Conservation (phyloP, 2,888 invertebrate genomes). For the Villa cingulata region DNA sequence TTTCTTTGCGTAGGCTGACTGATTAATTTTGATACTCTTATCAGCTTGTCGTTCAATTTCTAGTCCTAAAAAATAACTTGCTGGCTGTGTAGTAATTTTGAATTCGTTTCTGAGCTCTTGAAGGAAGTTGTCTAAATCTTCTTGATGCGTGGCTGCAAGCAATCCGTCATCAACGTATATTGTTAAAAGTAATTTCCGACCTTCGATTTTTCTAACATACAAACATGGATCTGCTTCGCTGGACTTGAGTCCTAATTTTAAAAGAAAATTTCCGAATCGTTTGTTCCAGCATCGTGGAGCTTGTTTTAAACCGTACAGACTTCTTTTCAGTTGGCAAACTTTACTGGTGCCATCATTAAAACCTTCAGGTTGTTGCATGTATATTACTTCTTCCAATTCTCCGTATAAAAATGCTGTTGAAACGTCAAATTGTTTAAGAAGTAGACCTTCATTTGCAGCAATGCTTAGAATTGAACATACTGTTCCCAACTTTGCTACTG, state of each 20-base stretch:
- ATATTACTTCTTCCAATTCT: constrained; percentile 5
- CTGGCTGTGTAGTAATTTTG: background rate
- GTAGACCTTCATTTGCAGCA: constrained; percentile 12
- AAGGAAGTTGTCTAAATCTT: background rate
- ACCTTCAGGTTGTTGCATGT: constrained; percentile 6
- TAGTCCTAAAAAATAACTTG: constrained; percentile 7
- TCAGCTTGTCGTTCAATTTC: constrained; percentile 7
- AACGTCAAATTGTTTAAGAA: constrained; percentile 5
- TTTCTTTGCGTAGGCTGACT: constrained; percentile 4
- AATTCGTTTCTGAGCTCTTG: constrained; percentile 2
- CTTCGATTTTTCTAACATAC: background rate
- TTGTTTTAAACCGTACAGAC: constrained; percentile 8
- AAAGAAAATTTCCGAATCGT: constrained; percentile 3
- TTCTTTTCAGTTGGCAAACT: constrained; percentile 4
- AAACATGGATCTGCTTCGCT: constrained; percentile 6
- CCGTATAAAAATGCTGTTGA: constrained; percentile 7
- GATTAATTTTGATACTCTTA: constrained; percentile 2
- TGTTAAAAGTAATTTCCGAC: background rate
- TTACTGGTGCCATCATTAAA: constrained; percentile 1
- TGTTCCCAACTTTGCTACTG: constrained; percentile 10
- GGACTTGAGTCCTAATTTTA: constrained; percentile 1
- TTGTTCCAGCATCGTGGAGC: constrained; percentile 7
- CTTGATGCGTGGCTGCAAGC: background rate
- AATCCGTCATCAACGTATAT: constrained; percentile 5
- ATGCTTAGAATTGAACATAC: constrained; percentile 8